Conservation (phyloP, 2,888 invertebrate genomes). For the Bedellia somnulentella region DNA sequence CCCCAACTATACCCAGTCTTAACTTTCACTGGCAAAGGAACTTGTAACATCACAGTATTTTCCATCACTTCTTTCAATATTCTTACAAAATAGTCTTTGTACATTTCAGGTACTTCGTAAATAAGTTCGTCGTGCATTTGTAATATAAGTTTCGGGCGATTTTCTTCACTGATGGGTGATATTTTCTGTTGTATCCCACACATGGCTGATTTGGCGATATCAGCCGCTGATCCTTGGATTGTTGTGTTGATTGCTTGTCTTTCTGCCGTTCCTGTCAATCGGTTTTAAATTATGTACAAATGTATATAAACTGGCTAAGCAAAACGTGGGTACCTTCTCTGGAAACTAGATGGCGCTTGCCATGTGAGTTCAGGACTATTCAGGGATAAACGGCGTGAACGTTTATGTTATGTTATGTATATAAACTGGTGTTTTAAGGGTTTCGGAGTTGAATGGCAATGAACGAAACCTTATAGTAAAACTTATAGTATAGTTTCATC, state of each 20-base stretch:
- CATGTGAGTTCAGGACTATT: no score
- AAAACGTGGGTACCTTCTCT: no score
- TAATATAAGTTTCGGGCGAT: conserved; percentile 71
- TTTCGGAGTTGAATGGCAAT: no score
- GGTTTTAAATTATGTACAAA: no score
- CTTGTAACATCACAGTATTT: conserved; percentile 67
- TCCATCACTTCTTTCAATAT: conserved; percentile 82
- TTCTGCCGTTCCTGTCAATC: conserved; percentile 74
- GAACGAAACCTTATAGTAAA: no score
- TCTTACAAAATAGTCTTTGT: conserved; percentile 57
- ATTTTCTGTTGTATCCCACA: conserved; percentile 69
- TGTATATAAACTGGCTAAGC: no score
- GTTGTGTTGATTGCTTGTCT: conserved; percentile 96
- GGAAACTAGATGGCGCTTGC: no score
- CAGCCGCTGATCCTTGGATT: conserved; percentile 96
- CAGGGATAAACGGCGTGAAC: no score
- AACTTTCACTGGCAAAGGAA: conserved; percentile 87
- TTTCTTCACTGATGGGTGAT: conserved; percentile 27
- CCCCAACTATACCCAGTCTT: conserved; percentile 86
- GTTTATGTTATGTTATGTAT: no score
- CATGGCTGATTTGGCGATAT: conserved; percentile 92
- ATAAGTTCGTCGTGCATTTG: conserved; percentile 97
- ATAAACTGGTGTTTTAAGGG: no score
- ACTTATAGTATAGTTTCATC: no score
- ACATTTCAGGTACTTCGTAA: conserved; percentile 75